These are phyloP conservation scores for Drosophila kuntzei DNA, from an alignment of 2,888 invertebrate species.

Conservation along the genomic window DNA sequence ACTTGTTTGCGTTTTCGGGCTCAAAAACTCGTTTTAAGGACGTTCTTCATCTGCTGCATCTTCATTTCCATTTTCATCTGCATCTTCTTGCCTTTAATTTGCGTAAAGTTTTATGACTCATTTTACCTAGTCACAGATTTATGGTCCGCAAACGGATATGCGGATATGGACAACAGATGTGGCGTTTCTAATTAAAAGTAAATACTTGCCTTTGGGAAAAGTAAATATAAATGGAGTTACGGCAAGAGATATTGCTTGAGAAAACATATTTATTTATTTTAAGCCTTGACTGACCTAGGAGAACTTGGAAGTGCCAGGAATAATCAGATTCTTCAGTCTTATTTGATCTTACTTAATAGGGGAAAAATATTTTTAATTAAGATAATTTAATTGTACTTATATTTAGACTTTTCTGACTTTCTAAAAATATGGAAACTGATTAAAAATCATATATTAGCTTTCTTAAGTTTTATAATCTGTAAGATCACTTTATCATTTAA, in stretches of 20 bases:
- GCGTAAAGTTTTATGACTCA: slow-evolving; percentile 68
- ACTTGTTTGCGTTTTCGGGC: slow-evolving; percentile 66
- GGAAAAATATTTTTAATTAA: neutral
- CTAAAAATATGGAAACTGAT: neutral
- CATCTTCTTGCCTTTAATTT: slow-evolving; percentile 48
- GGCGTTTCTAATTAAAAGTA: slow-evolving; percentile 24
- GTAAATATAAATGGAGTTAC: neutral
- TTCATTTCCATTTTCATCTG: slow-evolving; percentile 25
- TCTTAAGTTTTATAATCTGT: neutral
- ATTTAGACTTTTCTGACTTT: neutral
- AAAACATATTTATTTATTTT: neutral
- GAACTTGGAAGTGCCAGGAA: neutral
- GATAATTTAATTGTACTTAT: neutral
- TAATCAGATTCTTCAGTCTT: neutral
- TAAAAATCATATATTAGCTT: neutral
- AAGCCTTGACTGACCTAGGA: neutral
- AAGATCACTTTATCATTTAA: neutral
- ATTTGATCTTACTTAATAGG: neutral
- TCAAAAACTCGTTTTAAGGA: slow-evolving; percentile 76
- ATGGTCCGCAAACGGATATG: slow-evolving; percentile 8
- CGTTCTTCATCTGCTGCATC: slow-evolving; percentile 47
- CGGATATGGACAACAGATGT: slow-evolving; percentile 23
- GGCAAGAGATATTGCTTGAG: neutral
- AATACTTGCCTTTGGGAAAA: neutral
- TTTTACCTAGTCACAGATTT: slow-evolving; percentile 29